Evolutionary conservation across 2,888 invertebrate genomes (phyloP).

Genomic region (Tillus elongatus): DNA sequence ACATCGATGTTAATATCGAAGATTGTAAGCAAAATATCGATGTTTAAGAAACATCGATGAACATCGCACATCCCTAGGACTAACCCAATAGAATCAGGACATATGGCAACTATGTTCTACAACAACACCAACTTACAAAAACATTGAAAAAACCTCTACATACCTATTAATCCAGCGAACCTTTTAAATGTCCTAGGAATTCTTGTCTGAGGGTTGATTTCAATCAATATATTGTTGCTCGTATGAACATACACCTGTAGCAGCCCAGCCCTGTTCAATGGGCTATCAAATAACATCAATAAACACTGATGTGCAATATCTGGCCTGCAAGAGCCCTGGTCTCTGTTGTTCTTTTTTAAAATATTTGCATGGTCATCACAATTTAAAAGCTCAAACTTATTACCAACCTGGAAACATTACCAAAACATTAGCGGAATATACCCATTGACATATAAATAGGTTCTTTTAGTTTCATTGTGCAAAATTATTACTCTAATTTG

Average conservation of each 20-base stretch:
- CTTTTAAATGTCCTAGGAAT: slow-evolving; percentile 95
- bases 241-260: slow-evolving; percentile 93
- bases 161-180: slow-evolving; percentile 95
- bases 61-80: too few relatives aligned
- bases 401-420: slow-evolving; percentile 58
- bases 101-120: too few relatives aligned
- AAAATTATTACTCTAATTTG: too few relatives aligned
- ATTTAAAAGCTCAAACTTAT: slow-evolving; percentile 81
- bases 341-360: slow-evolving; percentile 76
- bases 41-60: too few relatives aligned
- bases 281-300: slow-evolving; percentile 95
- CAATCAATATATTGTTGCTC: slow-evolving; percentile 84
- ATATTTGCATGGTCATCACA: slow-evolving; percentile 87
- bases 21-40: too few relatives aligned
- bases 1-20: too few relatives aligned
- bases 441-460: too few relatives aligned
- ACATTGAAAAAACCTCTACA: too few relatives aligned
- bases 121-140: too few relatives aligned
- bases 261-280: slow-evolving; percentile 88
- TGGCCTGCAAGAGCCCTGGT: slow-evolving; percentile 83
- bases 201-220: slow-evolving; percentile 93
- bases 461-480: too few relatives aligned
- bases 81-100: too few relatives aligned
- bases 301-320: slow-evolving; percentile 97
- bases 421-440: too few relatives aligned